Evolutionary conservation across 2,888 invertebrate species (phyloP).

Genomic region (Ommatoiulus sabulosus): DNA sequence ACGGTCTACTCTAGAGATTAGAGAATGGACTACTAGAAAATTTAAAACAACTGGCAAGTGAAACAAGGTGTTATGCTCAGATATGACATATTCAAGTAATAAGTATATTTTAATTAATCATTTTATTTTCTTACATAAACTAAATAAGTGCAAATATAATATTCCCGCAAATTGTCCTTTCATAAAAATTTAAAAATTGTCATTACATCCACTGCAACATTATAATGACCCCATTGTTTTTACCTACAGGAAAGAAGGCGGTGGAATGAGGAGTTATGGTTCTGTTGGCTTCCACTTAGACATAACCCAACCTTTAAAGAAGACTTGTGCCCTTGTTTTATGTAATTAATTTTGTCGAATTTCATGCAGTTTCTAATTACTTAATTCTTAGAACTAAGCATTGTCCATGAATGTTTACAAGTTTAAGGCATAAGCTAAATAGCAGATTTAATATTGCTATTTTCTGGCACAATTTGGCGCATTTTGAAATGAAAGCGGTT

Average conservation of each 20-base stretch:
- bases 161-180: constrained; percentile 24
- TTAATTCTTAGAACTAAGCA: constrained; percentile 24
- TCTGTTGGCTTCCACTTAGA: background rate
- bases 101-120: constrained; percentile 43
- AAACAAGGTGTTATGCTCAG: no score
- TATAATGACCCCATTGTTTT: background rate
- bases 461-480: constrained; percentile 13
- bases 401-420: background rate
- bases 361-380: background rate
- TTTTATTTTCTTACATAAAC: constrained; percentile 35
- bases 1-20: no score
- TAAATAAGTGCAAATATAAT: constrained; percentile 37
- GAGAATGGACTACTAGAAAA: no score
- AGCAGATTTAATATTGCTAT: constrained; percentile 10
- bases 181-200: constrained; percentile 43
- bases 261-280: background rate
- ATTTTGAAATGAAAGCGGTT: background rate
- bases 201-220: constrained; percentile 9
- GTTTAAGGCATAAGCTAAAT: constrained; percentile 28
- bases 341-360: constrained; percentile 21
- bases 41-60: no score
- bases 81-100: constrained; percentile 27
- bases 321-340: background rate
- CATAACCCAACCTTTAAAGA: background rate
- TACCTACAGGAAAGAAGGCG: background rate